These are phyloP conservation scores for Stercorarius parasiticus DNA, from an alignment of 2,113 vertebrate genomes.

Conservation along the genomic window DNA sequence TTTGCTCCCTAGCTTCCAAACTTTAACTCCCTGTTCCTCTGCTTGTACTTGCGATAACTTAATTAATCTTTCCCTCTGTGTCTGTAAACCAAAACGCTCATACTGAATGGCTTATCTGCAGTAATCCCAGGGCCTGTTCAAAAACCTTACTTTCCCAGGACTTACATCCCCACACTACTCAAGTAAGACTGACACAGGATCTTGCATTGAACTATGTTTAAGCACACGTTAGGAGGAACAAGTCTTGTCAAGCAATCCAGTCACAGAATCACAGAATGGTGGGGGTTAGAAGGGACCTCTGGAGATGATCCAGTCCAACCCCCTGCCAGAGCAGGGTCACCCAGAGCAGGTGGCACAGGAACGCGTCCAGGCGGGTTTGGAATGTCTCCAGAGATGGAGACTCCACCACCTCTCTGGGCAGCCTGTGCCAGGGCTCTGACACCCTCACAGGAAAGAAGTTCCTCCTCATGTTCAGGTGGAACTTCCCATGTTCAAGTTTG, in stretches of 20 bases:
- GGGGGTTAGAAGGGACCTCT: too few relatives aligned
- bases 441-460: too few relatives aligned
- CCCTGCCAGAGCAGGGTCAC: too few relatives aligned
- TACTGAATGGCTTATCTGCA: not conserved
- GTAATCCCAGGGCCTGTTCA: not conserved
- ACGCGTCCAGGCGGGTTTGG: too few relatives aligned
- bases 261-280: too few relatives aligned
- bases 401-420: too few relatives aligned
- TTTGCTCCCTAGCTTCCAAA: not conserved
- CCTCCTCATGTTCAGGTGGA: too few relatives aligned
- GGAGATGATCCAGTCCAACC: too few relatives aligned
- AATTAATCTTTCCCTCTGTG: not conserved
- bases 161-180: not conserved
- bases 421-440: too few relatives aligned
- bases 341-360: too few relatives aligned
- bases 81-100: not conserved
- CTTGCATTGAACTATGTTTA: not conserved
- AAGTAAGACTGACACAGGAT: not conserved
- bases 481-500: too few relatives aligned
- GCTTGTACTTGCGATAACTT: not conserved
- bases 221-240: not conserved
- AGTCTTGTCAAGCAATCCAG: not conserved
- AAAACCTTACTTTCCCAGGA: not conserved
- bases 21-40: not conserved
- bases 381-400: too few relatives aligned